Evolutionary conservation across 2,888 invertebrate species (phyloP).

Genomic region (Patella pellucida): DNA sequence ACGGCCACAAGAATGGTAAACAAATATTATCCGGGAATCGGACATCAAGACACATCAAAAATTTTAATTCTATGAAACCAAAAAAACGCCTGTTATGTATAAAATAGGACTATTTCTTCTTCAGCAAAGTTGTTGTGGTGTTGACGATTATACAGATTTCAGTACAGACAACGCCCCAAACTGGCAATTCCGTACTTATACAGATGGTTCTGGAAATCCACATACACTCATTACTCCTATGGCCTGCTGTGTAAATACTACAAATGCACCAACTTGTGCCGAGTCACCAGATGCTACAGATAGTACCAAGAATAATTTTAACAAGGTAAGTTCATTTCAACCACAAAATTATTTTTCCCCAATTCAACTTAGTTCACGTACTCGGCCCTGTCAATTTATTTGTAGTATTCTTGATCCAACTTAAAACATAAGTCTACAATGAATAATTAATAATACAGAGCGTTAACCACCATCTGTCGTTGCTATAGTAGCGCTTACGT

Average conservation of each 20-base stretch:
- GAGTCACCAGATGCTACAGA: not conserved
- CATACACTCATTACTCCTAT: not conserved
- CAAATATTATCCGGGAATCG: no score
- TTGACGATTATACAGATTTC: not conserved
- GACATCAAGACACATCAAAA: no score
- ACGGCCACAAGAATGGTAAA: no score
- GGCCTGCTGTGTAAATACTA: not conserved
- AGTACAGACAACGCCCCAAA: not conserved
- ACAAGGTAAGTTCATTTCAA: not conserved
- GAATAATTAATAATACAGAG: no score
- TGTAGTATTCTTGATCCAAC: no score
- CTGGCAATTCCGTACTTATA: not conserved
- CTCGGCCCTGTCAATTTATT: no score
- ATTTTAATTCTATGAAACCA: no score
- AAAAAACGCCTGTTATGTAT: no score
- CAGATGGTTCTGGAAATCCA: not conserved
- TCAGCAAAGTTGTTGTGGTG: conserved; percentile 1
- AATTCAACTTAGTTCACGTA: no score
- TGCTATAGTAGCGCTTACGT: no score
- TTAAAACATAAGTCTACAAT: no score
- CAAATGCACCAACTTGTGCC: not conserved
- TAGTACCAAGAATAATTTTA: not conserved
- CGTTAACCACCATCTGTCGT: no score
- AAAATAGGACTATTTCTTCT: not conserved
- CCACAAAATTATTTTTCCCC: not conserved